Base-by-base conservation (phyloP, 2,113 vertebrate genomes). In the Colistium nudipinnis region DNA sequence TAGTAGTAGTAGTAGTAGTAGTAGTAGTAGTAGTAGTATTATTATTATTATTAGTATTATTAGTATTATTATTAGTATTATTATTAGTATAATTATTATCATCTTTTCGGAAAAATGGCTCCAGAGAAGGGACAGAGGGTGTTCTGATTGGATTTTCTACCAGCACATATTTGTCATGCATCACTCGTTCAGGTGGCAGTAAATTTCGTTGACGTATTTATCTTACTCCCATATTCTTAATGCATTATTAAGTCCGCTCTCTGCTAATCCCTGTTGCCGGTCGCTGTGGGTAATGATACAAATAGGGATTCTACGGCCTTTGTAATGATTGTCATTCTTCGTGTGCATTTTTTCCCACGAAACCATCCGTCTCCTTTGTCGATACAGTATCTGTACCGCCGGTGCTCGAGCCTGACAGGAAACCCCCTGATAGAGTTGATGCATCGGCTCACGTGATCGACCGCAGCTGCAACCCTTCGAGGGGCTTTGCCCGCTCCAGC, bases 401-500 rank as follows among this genome's bases (percentile, higher is more conserved):
- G 48, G 10, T 62, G 27, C 17, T 52, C 38, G 48, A 57, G 31
- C 49, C n/a, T 48, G 27, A 25, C 36, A 55, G 22, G 38, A 63
- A 64, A 53, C 82, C 67, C 55, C 55, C 43, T 28, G 28, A 51
- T 7, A 35, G 14, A 5, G 2, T 7, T 71, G 43, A 70, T 61
- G 19, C 51, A 69, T 64, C 16, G 41, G n/a, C 38, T 63, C 38
- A 55, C 24, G 36, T 63, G 45, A 63, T 7, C 66, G 60, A 48
- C 64, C 16, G 28, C 16, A 63, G 39, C 55, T 11, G 45, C 33
- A 62, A 65, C 74, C 70, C 61, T 66, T 28, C 53, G n/a, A 68
- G 53, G 57, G 53, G 33, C 53, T 43, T 17, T 5, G 3, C 22
- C 39, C 41, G 31, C 35, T 35, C 30, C 31, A 38, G n/a, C 27